Base-by-base conservation (phyloP, 2,888 invertebrate species). In the Sycophila texana region DNA sequence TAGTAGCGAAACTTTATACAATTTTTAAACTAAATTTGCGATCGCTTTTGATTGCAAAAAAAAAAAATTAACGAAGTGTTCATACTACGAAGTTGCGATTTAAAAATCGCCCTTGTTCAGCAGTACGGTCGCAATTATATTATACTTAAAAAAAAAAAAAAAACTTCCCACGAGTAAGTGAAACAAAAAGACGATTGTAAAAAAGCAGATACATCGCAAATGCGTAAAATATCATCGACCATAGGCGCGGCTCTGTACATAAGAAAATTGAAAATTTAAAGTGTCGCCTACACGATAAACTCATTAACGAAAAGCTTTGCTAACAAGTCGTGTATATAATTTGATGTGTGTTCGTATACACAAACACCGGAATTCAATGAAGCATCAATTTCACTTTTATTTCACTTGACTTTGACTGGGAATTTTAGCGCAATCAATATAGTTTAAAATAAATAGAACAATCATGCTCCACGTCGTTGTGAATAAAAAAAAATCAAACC, bases 141-240 rank as follows among this genome's bases (percentile, higher is more conserved):
- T 47, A 82, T 83, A 77, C 70, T 66, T 81, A 77, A 77, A 80
- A 82, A 79, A 81, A 80, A 82, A 79, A 81, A 81, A 81, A 49
- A 74, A 18, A 83, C 82, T 81, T 82, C 81, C 82, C 82, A 82
- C 83, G 67, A 68, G n/a, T 47, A 65, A 71, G 77, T 47, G 81
- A 82, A 74, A 66, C 58, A 82, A 78, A 78, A 80, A 81, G 14
- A 16, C 22, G 58, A 60, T 22, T n/a, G 73, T 80, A 70, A 49
- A 60, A 22, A 71, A 72, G 76, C 26, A 1, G 26, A 26, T 26
- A 26, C 68, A 63, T 81, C 70, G 66, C 51, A 16, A 51, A 47
- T 63, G n/a, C 14, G 66, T 74, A 63, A 10, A 75, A 26, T 26
- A 73, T 76, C 75, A 74, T 77, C 71, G 67, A 1, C 57, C 22